These are phyloP conservation scores for Drosophila carrolli DNA, from an alignment of 1,140 invertebrate genomes.

Conservation along the genomic window DNA sequence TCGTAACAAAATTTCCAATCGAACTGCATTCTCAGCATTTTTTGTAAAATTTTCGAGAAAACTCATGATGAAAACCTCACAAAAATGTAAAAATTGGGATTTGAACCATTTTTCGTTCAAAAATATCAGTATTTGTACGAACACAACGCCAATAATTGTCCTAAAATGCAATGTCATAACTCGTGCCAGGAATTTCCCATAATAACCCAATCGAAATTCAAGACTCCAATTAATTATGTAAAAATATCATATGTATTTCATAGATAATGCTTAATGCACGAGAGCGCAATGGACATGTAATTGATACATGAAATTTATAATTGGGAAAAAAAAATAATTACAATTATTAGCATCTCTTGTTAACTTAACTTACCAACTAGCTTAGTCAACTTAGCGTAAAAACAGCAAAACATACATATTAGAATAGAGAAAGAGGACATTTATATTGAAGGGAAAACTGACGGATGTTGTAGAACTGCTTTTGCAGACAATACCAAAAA, in stretches of 20 bases:
- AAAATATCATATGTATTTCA: constrained; percentile 64
- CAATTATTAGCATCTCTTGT: constrained; percentile 55
- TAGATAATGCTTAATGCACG: constrained; percentile 13
- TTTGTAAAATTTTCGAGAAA: no score
- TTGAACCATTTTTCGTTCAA: no score
- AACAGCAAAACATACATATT: background rate
- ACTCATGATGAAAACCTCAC: no score
- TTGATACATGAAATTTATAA: background rate
- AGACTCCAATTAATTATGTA: constrained; percentile 33
- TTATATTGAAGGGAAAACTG: background rate
- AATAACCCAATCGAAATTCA: background rate
- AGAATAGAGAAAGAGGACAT: background rate
- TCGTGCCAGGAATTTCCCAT: no score
- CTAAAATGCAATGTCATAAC: no score
- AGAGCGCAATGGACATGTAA: constrained; percentile 18
- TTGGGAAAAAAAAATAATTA: constrained; percentile 13
- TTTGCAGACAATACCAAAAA: constrained; percentile 25
- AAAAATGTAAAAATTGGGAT: no score
- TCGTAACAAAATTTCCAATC: no score
- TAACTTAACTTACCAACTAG: constrained; percentile 18
- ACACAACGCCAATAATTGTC: no score
- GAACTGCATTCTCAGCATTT: no score
- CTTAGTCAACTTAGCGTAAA: constrained; percentile 25
- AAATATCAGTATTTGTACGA: no score
- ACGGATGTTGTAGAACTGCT: constrained; percentile 14